phyloP scores from a whole-genome alignment of 2,797 vertebrate genomes.

The Squalus acanthias region DNA sequence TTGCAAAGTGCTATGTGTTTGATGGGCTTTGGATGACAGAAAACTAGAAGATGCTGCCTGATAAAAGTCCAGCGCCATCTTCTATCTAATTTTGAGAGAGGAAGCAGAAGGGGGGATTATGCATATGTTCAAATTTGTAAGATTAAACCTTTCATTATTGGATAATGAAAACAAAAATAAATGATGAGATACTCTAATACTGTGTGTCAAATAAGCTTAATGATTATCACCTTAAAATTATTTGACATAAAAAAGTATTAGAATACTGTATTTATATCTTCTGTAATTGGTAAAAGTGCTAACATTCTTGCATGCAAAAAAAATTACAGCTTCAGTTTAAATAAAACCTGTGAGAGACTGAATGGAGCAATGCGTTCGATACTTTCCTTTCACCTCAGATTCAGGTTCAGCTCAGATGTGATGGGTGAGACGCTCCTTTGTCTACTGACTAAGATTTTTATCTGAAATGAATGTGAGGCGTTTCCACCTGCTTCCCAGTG shows the following conservation, averaged over 20 bases:
- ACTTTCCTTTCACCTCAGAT: neutral
- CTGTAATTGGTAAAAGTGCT: neutral
- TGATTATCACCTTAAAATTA: neutral
- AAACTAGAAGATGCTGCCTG: neutral
- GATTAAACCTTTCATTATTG: neutral
- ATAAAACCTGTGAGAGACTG: too few species aligned
- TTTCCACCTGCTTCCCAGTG: neutral
- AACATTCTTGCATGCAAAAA: neutral
- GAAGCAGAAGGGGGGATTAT: neutral
- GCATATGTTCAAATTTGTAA: neutral
- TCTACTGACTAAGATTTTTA: neutral
- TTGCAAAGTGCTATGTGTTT: neutral
- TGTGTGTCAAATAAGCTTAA: neutral
- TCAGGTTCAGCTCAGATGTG: neutral
- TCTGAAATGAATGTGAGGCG: neutral
- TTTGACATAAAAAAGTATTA: neutral
- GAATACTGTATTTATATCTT: neutral
- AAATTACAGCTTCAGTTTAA: neutral
- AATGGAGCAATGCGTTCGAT: neutral
- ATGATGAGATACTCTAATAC: neutral
- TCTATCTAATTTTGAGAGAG: neutral
- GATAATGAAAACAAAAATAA: neutral
- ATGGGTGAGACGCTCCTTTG: neutral
- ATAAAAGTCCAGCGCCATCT: neutral
- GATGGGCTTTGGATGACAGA: neutral